Conservation (phyloP, 1,140 invertebrate species). For the Drosophila ficusphila region DNA sequence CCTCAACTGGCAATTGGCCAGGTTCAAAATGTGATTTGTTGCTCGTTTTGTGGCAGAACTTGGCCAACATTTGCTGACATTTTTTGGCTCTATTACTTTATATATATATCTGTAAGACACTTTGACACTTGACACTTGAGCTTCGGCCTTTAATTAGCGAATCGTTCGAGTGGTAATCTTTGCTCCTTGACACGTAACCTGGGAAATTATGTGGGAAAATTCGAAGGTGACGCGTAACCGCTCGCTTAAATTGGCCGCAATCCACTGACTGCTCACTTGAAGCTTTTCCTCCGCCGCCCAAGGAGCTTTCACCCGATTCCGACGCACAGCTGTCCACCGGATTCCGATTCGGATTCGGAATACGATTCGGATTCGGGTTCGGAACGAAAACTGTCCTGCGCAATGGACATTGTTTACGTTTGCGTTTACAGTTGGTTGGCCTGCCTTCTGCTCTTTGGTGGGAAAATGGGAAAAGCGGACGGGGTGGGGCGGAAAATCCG, state of each 20-base stretch:
- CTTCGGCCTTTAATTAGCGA: conserved; percentile 32
- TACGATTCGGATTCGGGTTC: conserved; percentile 3
- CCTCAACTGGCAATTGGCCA: conserved; percentile 58
- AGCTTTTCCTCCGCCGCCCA: conserved; percentile 53
- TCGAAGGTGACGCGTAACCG: conserved; percentile 25
- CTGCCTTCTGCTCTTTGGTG: conserved; percentile 30
- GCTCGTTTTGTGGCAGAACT: conserved; percentile 31
- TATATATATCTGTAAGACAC: conserved; percentile 2
- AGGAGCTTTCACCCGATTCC: conserved; percentile 54
- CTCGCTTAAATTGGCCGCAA: conserved; percentile 55
- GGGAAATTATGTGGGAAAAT: conserved; percentile 3
- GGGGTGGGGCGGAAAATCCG: background rate
- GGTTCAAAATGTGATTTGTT: conserved; percentile 23
- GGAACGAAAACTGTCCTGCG: conserved; percentile 52
- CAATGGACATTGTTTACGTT: conserved; percentile 74
- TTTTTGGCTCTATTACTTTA: conserved; percentile 14
- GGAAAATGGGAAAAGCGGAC: background rate
- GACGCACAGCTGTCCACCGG: conserved; percentile 20
- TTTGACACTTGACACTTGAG: conserved; percentile 24
- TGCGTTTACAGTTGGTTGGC: conserved; percentile 69
- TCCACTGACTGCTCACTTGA: conserved; percentile 73
- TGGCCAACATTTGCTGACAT: conserved; percentile 9
- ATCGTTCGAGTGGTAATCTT: background rate
- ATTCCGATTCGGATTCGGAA: background rate
- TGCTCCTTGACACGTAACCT: conserved; percentile 48